Conservation (phyloP, 2,797 vertebrate genomes). For the Psittacula echo region DNA sequence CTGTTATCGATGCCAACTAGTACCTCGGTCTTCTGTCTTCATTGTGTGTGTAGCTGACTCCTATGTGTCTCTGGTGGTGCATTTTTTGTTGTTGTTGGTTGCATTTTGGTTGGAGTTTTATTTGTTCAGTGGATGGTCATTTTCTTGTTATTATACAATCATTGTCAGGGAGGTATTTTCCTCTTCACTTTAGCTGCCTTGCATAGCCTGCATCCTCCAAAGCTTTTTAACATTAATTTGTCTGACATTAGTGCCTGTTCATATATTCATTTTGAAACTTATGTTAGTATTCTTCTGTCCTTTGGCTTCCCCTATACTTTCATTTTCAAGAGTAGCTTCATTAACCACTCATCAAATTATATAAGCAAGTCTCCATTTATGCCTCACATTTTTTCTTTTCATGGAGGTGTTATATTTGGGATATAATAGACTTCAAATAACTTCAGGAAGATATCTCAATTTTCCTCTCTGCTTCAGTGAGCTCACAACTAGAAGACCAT, state of each 20-base stretch:
- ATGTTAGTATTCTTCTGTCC: background rate
- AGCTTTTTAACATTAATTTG: background rate
- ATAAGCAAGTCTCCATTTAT: background rate
- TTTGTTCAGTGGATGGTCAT: background rate
- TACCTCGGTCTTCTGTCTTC: background rate
- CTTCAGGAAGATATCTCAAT: background rate
- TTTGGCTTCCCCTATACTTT: background rate
- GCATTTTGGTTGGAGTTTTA: background rate
- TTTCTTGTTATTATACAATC: background rate
- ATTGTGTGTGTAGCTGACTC: background rate
- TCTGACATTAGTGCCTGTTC: background rate
- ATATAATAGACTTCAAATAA: background rate
- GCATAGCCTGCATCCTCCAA: background rate
- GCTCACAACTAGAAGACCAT: background rate
- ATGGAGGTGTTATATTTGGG: background rate
- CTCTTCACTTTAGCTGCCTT: background rate
- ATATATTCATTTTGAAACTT: background rate
- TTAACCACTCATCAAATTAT: background rate
- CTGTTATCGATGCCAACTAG: background rate
- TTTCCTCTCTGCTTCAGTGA: background rate
- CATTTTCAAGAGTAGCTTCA: background rate
- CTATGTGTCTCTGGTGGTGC: accelerated
- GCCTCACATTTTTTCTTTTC: background rate
- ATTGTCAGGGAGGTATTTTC: background rate
- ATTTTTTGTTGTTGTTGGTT: background rate